These are phyloP conservation scores for Monodelphis domestica DNA, from an alignment of 2,797 vertebrate genomes.

Conservation along the genomic window DNA sequence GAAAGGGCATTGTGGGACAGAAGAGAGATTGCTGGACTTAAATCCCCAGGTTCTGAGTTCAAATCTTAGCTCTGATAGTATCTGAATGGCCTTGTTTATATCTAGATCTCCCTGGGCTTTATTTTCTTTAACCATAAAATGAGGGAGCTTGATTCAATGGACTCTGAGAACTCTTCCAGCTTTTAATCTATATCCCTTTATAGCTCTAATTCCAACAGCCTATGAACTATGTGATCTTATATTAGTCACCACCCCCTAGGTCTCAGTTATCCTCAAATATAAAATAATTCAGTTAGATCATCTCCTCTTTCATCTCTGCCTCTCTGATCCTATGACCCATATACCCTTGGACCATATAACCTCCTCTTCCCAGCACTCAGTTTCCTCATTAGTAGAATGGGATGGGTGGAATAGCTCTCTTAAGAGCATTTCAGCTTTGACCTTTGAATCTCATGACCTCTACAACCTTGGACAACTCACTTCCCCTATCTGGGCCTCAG, in stretches of 20 bases:
- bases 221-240: background rate
- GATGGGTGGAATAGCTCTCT: background rate
- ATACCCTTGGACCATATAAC: background rate
- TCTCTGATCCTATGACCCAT: background rate
- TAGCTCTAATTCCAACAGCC: background rate
- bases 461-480: background rate
- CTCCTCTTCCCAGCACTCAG: background rate
- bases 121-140: background rate
- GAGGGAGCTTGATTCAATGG: background rate
- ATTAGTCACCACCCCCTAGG: background rate
- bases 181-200: background rate
- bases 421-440: background rate
- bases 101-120: background rate
- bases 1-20: background rate
- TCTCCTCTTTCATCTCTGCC: background rate
- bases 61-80: too few species aligned
- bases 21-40: background rate
- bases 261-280: background rate
- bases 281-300: background rate
- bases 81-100: background rate
- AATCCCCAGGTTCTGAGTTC: background rate
- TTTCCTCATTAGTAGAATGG: background rate
- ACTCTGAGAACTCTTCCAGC: background rate
- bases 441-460: fast-evolving
- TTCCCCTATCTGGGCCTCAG: background rate